phyloP scores from a whole-genome alignment of 1,140 invertebrate species.

The Latrodectus geometricus region DNA sequence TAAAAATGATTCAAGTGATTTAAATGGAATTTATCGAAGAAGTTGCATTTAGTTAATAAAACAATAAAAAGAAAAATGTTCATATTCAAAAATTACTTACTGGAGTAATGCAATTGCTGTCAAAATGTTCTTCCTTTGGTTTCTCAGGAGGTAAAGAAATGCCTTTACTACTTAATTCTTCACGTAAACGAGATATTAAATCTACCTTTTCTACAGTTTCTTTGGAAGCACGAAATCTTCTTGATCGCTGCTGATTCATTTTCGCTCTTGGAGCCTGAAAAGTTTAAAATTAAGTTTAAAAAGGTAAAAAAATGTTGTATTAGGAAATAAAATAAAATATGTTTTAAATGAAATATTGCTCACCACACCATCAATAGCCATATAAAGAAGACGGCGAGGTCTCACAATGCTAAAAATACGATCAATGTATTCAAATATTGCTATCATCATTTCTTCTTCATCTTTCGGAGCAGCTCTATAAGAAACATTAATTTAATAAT shows the following conservation, averaged over 20 bases:
- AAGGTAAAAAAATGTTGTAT: background rate
- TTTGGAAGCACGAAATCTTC: conserved; percentile 96
- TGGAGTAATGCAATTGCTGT: conserved; percentile 97
- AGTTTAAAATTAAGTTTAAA: conserved; percentile 9
- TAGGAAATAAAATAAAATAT: background rate
- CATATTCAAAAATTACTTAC: conserved; percentile 69
- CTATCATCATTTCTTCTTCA: conserved; percentile 99
- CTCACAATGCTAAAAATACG: conserved; percentile 94
- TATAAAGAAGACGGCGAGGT: conserved; percentile 95
- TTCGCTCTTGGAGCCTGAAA: conserved; percentile 92
- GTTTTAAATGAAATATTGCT: conserved; percentile 67
- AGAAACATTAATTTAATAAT: conserved; percentile 40
- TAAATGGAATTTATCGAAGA: background rate
- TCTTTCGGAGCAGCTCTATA: conserved; percentile 93
- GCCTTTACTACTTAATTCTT: conserved; percentile 79
- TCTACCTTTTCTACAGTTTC: conserved; percentile 91
- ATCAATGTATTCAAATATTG: conserved; percentile 99
- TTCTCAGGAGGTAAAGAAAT: conserved; percentile 88
- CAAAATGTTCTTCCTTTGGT: conserved; percentile 87
- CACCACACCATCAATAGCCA: conserved; percentile 99
- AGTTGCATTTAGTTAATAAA: background rate
- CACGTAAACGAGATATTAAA: conserved; percentile 82
- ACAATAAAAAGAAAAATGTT: background rate
- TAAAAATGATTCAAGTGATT: no score
- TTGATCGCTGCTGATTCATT: conserved; percentile 99